Base-by-base conservation (phyloP, 2,888 invertebrate genomes). In the Pharmacophagus antenor region DNA sequence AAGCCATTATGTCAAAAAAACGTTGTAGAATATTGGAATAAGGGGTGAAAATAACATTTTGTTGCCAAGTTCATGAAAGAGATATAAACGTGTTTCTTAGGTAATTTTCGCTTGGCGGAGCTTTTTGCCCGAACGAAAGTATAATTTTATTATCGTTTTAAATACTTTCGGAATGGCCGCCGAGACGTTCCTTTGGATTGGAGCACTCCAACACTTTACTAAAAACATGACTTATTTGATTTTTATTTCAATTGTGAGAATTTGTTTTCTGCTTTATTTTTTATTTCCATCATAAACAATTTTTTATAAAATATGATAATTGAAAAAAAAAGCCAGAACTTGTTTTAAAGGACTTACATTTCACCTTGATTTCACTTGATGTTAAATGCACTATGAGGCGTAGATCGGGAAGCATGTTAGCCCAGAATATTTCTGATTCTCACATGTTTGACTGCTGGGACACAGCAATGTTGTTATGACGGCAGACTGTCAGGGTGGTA, bases 111-210 rank as follows among this genome's bases (percentile, higher is more conserved):
- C 58, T 71, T 61, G 65, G 67, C 70, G 70, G 70, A 72, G 79
- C 84, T 84, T 80, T 85, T 81, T 81, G 79, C 74, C 67, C 69
- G 67, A 70, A 55, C 64, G 82, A 84, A 82, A 82, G 82, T 84
- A 80, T 79, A 83, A 80, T 88, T 89, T 89, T 89, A 89, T 89
- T 86, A 87, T 82, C 76, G 79, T 79, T 70, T 89, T 89, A 89
- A 89, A 89, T 89, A 83, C 78, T 81, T 70, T 67, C 73, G 78
- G 80, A 73, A 81, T 82, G 77, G 73, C 74, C 74, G 76, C 77
- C 71, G 82, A 85, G 86, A 88, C 87, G 88, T 87, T 88, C 87
- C 73, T 66, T 77, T 76, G 79, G 85, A 86, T 87, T 88, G 85
- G 87, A 86, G 85, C 80, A 76, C 77, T 80, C 73, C 77, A 73